phyloP scores from a whole-genome alignment of 2,888 invertebrate species.

The Tupiocoris notatus region DNA sequence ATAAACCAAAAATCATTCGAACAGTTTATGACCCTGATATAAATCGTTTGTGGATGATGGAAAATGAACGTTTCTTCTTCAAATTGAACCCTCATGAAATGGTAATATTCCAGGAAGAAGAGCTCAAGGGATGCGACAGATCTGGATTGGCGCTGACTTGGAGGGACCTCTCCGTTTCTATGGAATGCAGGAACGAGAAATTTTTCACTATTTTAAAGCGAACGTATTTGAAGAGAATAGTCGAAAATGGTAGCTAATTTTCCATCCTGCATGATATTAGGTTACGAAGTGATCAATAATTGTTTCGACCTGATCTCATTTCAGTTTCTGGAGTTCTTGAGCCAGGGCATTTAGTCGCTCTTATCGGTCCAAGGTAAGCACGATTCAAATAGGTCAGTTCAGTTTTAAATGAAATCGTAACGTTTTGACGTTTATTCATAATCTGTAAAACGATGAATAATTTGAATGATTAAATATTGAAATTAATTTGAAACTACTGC shows the following conservation, averaged over 20 bases:
- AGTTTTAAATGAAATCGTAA: background rate
- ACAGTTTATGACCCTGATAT: too few species aligned
- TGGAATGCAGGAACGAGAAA: conserved; percentile 1
- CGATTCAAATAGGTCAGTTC: background rate
- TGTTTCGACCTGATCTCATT: background rate
- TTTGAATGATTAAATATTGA: too few species aligned
- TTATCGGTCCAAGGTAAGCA: conserved; percentile 78
- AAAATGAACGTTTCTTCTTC: too few species aligned
- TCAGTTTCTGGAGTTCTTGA: conserved; percentile 76
- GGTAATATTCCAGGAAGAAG: background rate
- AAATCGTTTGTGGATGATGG: too few species aligned
- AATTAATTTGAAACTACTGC: too few species aligned
- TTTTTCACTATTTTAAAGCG: conserved; percentile 10
- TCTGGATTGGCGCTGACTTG: conserved; percentile 8
- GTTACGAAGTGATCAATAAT: too few species aligned
- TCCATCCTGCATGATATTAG: background rate
- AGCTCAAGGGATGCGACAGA: background rate
- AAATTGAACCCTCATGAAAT: too few species aligned
- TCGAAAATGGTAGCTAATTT: conserved; percentile 22
- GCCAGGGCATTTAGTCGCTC: conserved; percentile 76
- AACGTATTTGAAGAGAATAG: conserved; percentile 15
- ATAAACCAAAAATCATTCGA: too few species aligned
- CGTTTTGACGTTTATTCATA: too few species aligned
- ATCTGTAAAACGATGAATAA: too few species aligned
- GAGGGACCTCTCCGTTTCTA: conserved; percentile 21